Conservation (phyloP, 2,113 vertebrate species). For the Oncorhynchus clarkii region DNA sequence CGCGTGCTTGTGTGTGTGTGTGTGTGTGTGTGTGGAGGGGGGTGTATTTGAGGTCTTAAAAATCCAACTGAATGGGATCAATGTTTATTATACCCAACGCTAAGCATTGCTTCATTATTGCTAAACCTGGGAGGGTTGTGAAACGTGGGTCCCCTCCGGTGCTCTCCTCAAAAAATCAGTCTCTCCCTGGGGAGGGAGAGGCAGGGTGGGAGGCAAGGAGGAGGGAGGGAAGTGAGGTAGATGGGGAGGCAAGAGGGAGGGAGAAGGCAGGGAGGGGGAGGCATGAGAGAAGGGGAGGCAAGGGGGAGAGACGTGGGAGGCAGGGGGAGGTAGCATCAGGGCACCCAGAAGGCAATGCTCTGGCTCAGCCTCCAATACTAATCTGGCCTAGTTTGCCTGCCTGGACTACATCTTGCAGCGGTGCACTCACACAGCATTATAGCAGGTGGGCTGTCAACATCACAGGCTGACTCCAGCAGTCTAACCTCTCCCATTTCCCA, state of each 20-base stretch:
- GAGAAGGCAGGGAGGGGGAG: not conserved
- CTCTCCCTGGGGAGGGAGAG: not conserved
- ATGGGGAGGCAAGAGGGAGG: not conserved
- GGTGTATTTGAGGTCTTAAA: not conserved
- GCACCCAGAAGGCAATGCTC: not conserved
- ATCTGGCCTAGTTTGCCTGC: conserved; percentile 35
- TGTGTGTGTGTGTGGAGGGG: not conserved
- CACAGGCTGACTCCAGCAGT: not conserved
- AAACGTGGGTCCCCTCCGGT: not conserved
- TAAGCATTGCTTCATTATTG: conserved; percentile 29
- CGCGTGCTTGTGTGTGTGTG: not conserved
- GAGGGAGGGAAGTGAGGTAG: not conserved
- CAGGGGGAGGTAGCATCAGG: not conserved
- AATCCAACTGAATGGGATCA: conserved; percentile 9
- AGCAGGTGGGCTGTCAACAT: conserved; percentile 20
- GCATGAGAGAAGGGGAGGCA: not conserved
- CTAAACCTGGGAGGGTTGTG: not conserved
- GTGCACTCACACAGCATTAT: conserved; percentile 9
- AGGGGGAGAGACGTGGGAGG: not conserved
- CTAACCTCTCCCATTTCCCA: conserved; percentile 10
- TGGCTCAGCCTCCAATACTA: conserved; percentile 9
- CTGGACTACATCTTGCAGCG: conserved; percentile 20
- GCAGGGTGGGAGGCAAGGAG: not conserved
- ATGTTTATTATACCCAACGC: conserved; percentile 21
- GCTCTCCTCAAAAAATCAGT: conserved; percentile 17